A percentile compares a stretch with the other conserved stretches of the same genome.
Conservation (phyloP, 2,113 vertebrate genomes). For the Bostrychus sinensis region DNA sequence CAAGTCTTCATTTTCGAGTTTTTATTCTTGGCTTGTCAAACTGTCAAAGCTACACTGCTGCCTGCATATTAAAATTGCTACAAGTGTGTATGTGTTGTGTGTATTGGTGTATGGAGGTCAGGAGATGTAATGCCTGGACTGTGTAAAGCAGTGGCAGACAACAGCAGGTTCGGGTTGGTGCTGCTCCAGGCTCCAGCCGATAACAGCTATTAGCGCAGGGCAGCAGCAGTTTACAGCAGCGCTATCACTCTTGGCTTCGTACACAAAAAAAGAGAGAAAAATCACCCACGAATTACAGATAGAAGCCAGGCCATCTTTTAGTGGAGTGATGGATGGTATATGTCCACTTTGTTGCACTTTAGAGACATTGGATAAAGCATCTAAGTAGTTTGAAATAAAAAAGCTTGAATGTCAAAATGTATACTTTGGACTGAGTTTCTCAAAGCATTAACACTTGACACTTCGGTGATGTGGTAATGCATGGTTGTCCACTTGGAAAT, state of each 20-base stretch:
- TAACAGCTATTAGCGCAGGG: conserved; percentile 39
- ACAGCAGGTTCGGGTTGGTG: conserved; percentile 38
- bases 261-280: conserved; percentile 15
- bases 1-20: conserved; percentile 74
- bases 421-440: not conserved
- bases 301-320: conserved; percentile 16
- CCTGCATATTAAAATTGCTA: conserved; percentile 63
- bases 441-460: not conserved
- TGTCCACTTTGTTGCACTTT: conserved; percentile 11
- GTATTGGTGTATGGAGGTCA: conserved; percentile 46
- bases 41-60: conserved; percentile 58
- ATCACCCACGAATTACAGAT: conserved; percentile 24
- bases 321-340: conserved; percentile 14
- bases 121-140: conserved; percentile 30
- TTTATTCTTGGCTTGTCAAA: conserved; percentile 76
- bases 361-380: not conserved
- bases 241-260: conserved; percentile 20
- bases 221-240: conserved; percentile 41
- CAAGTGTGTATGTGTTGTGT: conserved; percentile 13
- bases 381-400: not conserved
- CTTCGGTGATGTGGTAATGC: not conserved
- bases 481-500: not conserved
- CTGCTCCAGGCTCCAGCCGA: conserved; percentile 41
- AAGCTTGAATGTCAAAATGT: not conserved
- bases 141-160: conserved; percentile 46